Evolutionary conservation across 2,797 vertebrate species (phyloP), one percentile per base, ranked within the genome.

Genomic region (Pantherophis alleghaniensis): DNA sequence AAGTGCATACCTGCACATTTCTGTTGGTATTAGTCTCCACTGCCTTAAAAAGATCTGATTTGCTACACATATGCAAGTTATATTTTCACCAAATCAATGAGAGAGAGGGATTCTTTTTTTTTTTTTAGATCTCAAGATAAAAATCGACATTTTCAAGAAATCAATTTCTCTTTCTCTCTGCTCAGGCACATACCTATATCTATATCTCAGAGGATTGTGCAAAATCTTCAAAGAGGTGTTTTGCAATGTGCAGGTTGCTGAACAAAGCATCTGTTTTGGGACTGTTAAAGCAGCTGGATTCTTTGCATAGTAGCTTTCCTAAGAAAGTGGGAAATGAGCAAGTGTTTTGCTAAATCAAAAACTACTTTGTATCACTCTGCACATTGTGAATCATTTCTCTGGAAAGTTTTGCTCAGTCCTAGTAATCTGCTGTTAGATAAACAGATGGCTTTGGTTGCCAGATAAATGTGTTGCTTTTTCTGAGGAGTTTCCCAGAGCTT

Each of bases 1-100:
- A 95, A 95, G 87, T 92, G 94, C 96, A 96, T 96, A 97, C 96
- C 96, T 97, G 95, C 95, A 94, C 92, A 95, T 97, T 97, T 96
- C 92, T 93, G 95, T 91, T 83, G 42, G 74, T 94, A 94, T 93
- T 94, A 95, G 95, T 94, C 92, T 96, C 94, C 60, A 87, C 92
- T 94, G 92, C 91, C 92, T 94, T 93, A 94, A 93, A 95, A 91
- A 57, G 0, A 92, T 91, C 92, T 94, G 95, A 96, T 93, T 92
- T 94, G 94, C 94, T 95, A 92, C 79, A 93, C 95, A 90, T 92
- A 42, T 94, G 92, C 0, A 0, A 83, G 16, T 91, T 93, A 92
- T 92, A 94, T 86, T 66, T 86, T 94, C 55, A 94, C 57, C 94
- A 92, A 87, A 95, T 91, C 90, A 92, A 79, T 94, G 69, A 94